phyloP scores from a whole-genome alignment of 2,888 invertebrate species.

The Caenorhabditis afra region DNA sequence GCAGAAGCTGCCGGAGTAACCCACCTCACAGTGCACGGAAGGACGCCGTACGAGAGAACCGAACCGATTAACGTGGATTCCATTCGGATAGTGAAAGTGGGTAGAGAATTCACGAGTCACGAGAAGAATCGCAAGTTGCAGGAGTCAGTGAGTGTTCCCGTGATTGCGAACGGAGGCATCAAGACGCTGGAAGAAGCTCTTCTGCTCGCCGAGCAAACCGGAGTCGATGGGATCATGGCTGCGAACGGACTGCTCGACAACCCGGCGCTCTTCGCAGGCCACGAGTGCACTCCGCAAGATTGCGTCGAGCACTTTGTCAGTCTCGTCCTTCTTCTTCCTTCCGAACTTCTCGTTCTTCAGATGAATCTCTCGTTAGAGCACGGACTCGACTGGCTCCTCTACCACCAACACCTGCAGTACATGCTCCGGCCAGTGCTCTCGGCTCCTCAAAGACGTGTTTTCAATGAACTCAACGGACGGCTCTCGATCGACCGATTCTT shows the following conservation, averaged over 20 bases:
- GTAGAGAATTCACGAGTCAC: not conserved
- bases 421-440: slow-evolving; percentile 91
- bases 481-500: slow-evolving; percentile 60
- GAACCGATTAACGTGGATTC: slow-evolving; percentile 86
- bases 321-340: not conserved
- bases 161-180: slow-evolving; percentile 94
- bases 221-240: slow-evolving; percentile 89
- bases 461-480: slow-evolving; percentile 69
- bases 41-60: slow-evolving; percentile 88
- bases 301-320: slow-evolving; percentile 89
- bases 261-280: slow-evolving; percentile 91
- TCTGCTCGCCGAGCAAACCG: slow-evolving; percentile 85
- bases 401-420: slow-evolving; percentile 96
- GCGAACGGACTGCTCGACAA: slow-evolving; percentile 93
- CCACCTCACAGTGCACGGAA: slow-evolving; percentile 92
- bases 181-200: slow-evolving; percentile 87
- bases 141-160: slow-evolving; percentile 84
- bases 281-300: slow-evolving; percentile 85
- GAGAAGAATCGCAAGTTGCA: slow-evolving; percentile 3
- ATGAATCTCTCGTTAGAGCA: slow-evolving; percentile 82
- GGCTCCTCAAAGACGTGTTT: slow-evolving; percentile 85
- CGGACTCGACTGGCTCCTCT: slow-evolving; percentile 88
- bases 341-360: slow-evolving; percentile 27
- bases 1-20: slow-evolving; percentile 80
- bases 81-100: slow-evolving; percentile 85